These are phyloP conservation scores for Rhagonycha fulva DNA, from an alignment of 2,888 invertebrate genomes.

Conservation along the genomic window DNA sequence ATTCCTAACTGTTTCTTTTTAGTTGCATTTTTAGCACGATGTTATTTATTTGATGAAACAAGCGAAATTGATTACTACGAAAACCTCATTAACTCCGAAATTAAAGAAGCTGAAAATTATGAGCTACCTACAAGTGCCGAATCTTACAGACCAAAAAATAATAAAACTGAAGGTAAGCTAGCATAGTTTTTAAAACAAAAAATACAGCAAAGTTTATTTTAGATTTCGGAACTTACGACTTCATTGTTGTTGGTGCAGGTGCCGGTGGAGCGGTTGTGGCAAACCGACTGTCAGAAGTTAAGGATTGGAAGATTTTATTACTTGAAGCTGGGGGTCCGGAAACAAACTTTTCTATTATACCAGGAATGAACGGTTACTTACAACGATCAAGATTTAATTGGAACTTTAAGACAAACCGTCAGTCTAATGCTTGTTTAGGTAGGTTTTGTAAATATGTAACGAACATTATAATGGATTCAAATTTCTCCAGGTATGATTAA, in stretches of 20 bases:
- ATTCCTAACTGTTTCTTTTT: too few species aligned
- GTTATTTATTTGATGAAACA: too few species aligned
- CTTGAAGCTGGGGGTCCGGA: conserved; percentile 63
- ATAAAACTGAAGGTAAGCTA: not conserved
- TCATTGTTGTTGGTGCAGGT: conserved; percentile 70
- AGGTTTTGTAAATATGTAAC: not conserved
- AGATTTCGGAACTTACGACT: conserved; percentile 59
- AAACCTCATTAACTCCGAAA: not conserved
- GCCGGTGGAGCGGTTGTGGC: conserved; percentile 70
- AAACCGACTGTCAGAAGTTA: conserved; percentile 66
- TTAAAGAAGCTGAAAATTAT: not conserved
- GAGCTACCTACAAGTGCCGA: not conserved
- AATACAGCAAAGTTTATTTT: not conserved
- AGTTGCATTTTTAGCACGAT: too few species aligned
- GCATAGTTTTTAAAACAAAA: not conserved
- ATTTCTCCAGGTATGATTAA: conserved; percentile 29
- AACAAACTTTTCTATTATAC: conserved; percentile 16
- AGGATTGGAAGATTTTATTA: conserved; percentile 66
- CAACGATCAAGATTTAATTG: conserved; percentile 19
- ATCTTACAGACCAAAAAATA: not conserved
- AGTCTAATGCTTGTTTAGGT: conserved; percentile 4
- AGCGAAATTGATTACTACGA: not conserved
- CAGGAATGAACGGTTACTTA: conserved; percentile 11
- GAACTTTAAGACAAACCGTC: conserved; percentile 16
- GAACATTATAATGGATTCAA: not conserved